Evolutionary conservation across 1,140 invertebrate genomes (phyloP).

Genomic region (Nilaparvata lugens): DNA sequence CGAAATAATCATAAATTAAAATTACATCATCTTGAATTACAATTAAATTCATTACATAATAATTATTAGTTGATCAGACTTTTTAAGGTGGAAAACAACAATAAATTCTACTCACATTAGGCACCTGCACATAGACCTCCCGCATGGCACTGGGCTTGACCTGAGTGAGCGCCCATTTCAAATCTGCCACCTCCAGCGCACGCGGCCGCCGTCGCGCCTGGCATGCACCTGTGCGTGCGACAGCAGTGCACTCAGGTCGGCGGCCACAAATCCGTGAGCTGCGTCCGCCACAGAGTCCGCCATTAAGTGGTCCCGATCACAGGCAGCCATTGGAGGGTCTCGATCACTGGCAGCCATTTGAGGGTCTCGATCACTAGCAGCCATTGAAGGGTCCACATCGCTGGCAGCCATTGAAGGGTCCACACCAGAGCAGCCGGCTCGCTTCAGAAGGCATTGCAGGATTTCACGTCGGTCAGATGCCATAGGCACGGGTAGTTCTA

Average conservation of each 20-base stretch:
- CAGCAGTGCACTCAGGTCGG: slow-evolving; percentile 68
- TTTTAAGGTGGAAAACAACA: too few species aligned
- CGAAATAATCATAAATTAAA: too few species aligned
- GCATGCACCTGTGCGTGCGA: slow-evolving; percentile 56
- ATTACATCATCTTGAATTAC: too few species aligned
- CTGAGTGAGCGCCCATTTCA: slow-evolving; percentile 51
- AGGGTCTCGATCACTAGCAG: slow-evolving; percentile 20
- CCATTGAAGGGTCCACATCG: slow-evolving; percentile 33
- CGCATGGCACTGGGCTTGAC: slow-evolving; percentile 85
- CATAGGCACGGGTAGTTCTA: slow-evolving; percentile 74
- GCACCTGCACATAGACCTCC: slow-evolving; percentile 72
- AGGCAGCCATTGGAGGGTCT: slow-evolving; percentile 33
- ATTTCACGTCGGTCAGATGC: slow-evolving; percentile 54
- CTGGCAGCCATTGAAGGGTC: too few species aligned
- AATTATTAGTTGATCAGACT: too few species aligned
- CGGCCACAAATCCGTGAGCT: slow-evolving; percentile 82
- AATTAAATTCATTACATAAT: too few species aligned
- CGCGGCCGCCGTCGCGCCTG: slow-evolving; percentile 19
- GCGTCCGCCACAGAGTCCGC: slow-evolving; percentile 52
- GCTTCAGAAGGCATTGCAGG: slow-evolving; percentile 47
- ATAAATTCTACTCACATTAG: slow-evolving; percentile 49
- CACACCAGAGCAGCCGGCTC: slow-evolving; percentile 36
- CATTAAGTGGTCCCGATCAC: slow-evolving; percentile 43
- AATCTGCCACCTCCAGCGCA: slow-evolving; percentile 38
- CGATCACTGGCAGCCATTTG: slow-evolving; percentile 42